Percentiles rank a stretch among this genome's conserved stretches.
Conservation (phyloP, 2,797 vertebrate genomes). For the Mus caroli region DNA sequence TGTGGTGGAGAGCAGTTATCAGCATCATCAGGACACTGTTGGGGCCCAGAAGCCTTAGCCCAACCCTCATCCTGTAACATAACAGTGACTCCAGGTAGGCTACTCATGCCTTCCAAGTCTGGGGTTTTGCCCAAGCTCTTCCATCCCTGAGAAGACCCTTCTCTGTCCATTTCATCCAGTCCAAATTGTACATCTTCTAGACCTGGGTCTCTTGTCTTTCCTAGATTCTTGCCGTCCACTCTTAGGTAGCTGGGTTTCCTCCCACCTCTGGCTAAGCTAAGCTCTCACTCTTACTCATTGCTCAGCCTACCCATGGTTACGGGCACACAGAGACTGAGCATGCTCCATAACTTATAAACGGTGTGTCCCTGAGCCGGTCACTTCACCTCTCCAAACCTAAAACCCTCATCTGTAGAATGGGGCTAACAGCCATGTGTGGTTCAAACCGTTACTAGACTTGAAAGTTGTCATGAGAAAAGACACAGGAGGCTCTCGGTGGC, state of each 20-base stretch:
- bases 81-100: neutral
- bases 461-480: neutral
- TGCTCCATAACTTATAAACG: neutral
- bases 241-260: neutral
- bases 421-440: neutral
- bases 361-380: neutral
- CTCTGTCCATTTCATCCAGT: neutral
- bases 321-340: neutral
- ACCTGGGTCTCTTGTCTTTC: neutral
- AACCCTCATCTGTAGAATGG: neutral
- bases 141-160: constrained; percentile 25
- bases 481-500: neutral
- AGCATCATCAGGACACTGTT: neutral
- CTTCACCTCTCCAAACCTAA: neutral
- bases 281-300: neutral
- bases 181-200: neutral
- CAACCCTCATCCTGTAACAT: neutral
- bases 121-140: neutral
- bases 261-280: neutral
- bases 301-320: neutral
- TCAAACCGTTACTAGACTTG: neutral
- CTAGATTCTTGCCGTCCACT: neutral
- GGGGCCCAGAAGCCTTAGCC: neutral
- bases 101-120: neutral
- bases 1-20: too few relatives aligned